A percentile compares a stretch with the other conserved stretches of the same genome.
phyloP scores from a whole-genome alignment of 2,113 vertebrate species.

The Sapajus apella region DNA sequence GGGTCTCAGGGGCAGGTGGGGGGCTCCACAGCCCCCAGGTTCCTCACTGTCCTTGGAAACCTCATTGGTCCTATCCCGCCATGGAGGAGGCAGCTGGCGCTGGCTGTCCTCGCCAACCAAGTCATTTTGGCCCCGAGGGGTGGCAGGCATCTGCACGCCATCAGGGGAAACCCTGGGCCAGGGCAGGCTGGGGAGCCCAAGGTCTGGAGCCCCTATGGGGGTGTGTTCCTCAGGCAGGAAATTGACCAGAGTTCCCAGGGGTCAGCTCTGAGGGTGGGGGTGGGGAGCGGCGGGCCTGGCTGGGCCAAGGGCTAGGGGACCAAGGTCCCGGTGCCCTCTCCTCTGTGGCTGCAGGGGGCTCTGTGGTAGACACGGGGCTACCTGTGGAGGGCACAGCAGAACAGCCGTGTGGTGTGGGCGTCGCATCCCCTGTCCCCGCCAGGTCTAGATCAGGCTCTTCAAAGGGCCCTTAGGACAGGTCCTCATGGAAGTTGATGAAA shows the following conservation, averaged over 20 bases:
- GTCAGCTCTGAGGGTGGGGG: not conserved
- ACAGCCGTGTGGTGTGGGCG: fast-evolving
- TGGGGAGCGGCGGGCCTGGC: not conserved
- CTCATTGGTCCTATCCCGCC: conserved; percentile 9
- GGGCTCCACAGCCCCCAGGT: fast-evolving
- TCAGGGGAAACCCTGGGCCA: not conserved
- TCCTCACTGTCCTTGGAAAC: not conserved
- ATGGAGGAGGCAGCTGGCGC: fast-evolving
- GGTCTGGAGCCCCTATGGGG: not conserved
- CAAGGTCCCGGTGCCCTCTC: fast-evolving
- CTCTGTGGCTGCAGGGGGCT: not conserved
- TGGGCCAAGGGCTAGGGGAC: not conserved
- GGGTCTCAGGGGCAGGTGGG: not conserved
- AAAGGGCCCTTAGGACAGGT: conserved; percentile 87
- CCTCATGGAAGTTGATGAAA: conserved; percentile 97
- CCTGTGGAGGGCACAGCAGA: not conserved
- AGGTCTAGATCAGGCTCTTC: conserved; percentile 50
- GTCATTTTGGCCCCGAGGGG: not conserved
- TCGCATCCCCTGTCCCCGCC: not conserved
- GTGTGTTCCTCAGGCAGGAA: not conserved
- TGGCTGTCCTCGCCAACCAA: not conserved
- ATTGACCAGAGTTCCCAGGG: not conserved
- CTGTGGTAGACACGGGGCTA: not conserved
- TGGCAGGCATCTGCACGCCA: fast-evolving
- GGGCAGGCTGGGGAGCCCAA: not conserved